A percentile compares a stretch with the other conserved stretches of the same genome.
Evolutionary conservation across 2,113 vertebrate species (phyloP).

Genomic region (Oxygymnocypris stewartii): DNA sequence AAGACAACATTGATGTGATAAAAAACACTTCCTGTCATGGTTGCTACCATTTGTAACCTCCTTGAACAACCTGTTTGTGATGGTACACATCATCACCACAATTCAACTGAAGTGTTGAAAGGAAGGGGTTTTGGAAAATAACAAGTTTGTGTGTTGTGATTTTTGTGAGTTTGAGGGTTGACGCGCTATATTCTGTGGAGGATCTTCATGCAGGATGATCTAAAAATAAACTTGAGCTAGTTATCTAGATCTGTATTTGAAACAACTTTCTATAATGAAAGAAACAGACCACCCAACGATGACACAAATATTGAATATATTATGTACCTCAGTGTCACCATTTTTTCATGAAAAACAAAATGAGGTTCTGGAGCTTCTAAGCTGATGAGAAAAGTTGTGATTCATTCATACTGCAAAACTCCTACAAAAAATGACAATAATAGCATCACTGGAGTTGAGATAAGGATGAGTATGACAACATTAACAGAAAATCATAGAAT

Average conservation of each 20-base stretch:
- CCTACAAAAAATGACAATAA: background rate
- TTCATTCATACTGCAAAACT: background rate
- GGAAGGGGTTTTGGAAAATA: conserved; percentile 3
- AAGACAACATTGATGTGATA: conserved; percentile 57
- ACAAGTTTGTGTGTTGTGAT: background rate
- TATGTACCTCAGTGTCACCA: background rate
- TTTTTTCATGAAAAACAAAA: too few species aligned
- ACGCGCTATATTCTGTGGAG: background rate
- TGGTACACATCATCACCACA: conserved; percentile 11
- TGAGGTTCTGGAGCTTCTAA: background rate
- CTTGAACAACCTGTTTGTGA: conserved; percentile 43
- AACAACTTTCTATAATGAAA: background rate
- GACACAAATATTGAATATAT: background rate
- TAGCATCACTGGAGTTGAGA: background rate
- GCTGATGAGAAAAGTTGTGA: background rate
- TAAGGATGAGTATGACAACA: background rate
- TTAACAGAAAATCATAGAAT: background rate
- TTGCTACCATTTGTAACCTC: conserved; percentile 50
- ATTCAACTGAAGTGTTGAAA: conserved; percentile 18
- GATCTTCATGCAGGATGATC: background rate
- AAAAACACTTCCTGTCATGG: conserved; percentile 57
- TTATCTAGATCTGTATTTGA: background rate
- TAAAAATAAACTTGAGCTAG: background rate
- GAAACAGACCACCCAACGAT: background rate
- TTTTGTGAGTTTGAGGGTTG: background rate